Base-by-base conservation (phyloP, 2,797 vertebrate species). In the Channallabes apus region DNA sequence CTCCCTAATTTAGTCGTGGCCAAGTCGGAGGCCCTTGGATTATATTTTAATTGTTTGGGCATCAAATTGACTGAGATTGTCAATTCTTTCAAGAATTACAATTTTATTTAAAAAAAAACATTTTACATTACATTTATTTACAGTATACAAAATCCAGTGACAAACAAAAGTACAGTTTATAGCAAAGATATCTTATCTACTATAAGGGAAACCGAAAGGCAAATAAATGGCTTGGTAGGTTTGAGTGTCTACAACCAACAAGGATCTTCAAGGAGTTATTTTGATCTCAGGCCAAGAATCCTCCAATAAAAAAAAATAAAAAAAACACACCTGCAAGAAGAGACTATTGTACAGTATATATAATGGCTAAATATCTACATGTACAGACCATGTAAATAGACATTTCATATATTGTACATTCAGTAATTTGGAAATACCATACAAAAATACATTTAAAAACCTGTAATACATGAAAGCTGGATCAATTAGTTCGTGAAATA, bases 71-170 rank as follows among this genome's bases (percentile, higher is more conserved):
- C 8, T 0, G 27, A 51, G 41, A 41, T 71, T 15, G 24, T 15
- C 69, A 46, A 72, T 41, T 32, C 18, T 58, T 62, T 82, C 87
- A 73, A 85, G 85, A 86, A 87, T 71, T 92, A 91, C 88, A 68
- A 86, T 80, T 84, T 94, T 94, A 92, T 92, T 93, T 91, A 29
- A 41, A 88, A 93, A 91, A 94, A 92, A 96, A 90, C 0, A 96
- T 97, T 97, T 94, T 93, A 97, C 96, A 93, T 65, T 86, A 91
- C 86, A 62, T n/a, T 90, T 94, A 94, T 95, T 91, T 95, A 95
- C 94, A 94, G 85, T 86, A 90, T 93, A 92, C 82, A 93, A 93
- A 94, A 94, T 85, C 82, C 82, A 84, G 89, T 46, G 86, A 88
- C 86, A 85, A 84, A 90, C 77, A 89, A 90, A 87, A 84, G 89